Evolutionary conservation across 2,113 vertebrate genomes (phyloP), one percentile per base, ranked within the genome.

Genomic region (Coptodon bakossiorum): DNA sequence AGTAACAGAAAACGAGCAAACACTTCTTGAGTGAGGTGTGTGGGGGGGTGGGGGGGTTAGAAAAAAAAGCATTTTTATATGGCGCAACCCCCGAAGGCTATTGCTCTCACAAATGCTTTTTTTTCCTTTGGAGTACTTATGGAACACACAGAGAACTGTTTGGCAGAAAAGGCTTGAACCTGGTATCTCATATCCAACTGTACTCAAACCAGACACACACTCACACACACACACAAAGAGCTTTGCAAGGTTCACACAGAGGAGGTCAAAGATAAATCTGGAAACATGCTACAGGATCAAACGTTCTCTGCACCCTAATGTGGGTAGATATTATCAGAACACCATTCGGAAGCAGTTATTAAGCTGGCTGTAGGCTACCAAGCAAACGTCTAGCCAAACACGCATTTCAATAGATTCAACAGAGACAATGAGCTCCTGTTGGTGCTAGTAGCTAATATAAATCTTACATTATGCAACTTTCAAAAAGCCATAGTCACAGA

Each of bases 101-200:
- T 97, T 97, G 97, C 97, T 95, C 94, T 88, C 95, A 94, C 95
- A 96, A 97, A 97, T 97, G 97, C 96, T 97, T 97, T 97, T 97
- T 96, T 96, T 95, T 94, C 94, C 91, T 94, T 92, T 95, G 95
- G 90, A 96, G 89, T 96, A 96, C 95, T 96, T 95, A 97, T 97
- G 97, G 95, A 97, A 97, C 96, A 97, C 95, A 97, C 88, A 97
- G 88, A 96, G 88, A 96, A 96, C 96, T 96, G 97, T 97, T 97
- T 97, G 97, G 96, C 96, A 96, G 89, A 92, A 91, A 93, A 92
- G 88, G 82, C 88, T 94, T 93, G 34, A 86, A 91, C 91, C 88
- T 54, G 19, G 86, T 93, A 91, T 22, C 52, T 90, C 12, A 3
- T 83, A 43, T 87, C 11, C 11, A 50, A 79, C 83, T 86, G 9